Conservation (phyloP, 1,140 invertebrate species). For the Batillaria attramentaria region DNA sequence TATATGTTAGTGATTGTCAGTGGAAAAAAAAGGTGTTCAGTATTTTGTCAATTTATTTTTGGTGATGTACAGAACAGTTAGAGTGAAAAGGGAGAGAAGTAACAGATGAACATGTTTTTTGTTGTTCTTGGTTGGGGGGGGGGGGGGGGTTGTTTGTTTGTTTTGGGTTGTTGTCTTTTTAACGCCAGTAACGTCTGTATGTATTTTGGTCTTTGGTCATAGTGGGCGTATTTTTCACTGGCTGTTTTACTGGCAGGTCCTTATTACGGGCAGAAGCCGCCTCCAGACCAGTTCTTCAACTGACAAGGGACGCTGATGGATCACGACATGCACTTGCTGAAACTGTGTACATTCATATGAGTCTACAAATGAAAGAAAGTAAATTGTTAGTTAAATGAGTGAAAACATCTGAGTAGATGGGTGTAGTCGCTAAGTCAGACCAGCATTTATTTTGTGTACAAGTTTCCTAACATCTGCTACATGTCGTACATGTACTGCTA, state of each 20-base stretch:
- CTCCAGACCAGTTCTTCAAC: conserved; percentile 25
- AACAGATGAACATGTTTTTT: not conserved
- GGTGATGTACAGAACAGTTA: not conserved
- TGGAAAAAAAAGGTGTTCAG: not conserved
- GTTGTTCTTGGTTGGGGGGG: no score
- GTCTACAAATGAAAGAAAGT: no score
- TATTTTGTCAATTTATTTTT: not conserved
- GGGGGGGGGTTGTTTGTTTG: not conserved
- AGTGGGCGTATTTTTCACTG: not conserved
- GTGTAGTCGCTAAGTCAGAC: no score
- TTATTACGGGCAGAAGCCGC: conserved; percentile 25
- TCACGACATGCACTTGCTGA: no score
- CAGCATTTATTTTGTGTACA: no score
- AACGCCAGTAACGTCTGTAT: not conserved
- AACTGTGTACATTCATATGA: no score
- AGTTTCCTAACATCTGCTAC: no score
- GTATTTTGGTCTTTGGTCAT: not conserved
- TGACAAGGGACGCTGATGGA: no score
- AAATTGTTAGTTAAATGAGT: no score
- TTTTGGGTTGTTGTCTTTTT: not conserved
- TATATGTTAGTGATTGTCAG: no score
- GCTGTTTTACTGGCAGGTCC: conserved; percentile 15
- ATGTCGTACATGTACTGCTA: no score
- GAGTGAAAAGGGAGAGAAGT: not conserved
- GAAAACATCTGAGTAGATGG: no score